Evolutionary conservation across 2,888 invertebrate genomes (phyloP), one percentile per base, ranked within the genome.

Genomic region (Cheiracanthium punctorium): DNA sequence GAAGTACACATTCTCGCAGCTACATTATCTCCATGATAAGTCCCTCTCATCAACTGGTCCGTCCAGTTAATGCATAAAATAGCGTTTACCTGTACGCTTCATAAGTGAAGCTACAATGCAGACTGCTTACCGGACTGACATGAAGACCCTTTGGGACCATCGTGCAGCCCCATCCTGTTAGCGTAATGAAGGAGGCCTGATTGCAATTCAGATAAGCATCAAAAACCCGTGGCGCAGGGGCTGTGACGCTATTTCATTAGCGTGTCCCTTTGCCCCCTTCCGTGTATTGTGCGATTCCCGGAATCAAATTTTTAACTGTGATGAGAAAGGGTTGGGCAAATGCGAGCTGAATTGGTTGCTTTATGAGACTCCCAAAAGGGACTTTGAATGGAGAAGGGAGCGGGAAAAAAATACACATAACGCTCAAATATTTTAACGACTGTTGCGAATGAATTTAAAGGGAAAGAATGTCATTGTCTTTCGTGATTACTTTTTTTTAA

Each of bases 201-300:
- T 82, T 77, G 77, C 77, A 82, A 82, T 82, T 82, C 71, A 73
- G 72, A 82, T 82, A 76, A 76, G 72, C 77, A 82, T 77, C 82
- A 82, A 82, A 82, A 82, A 77, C 10, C 76, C 64, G 64, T 41
- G 43, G 67, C 67, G n/a, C 58, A 28, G n/a, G n/a, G n/a, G n/a
- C 65, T 72, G n/a, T 37, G 29, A 17, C 17, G 70, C 75, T 75
- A 81, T 81, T 82, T 82, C 82, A 82, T 76, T 76, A 76, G 74
- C 29, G 70, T 17, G 48, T 52, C 69, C 70, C 79, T 24, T 24
- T 24, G 65, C 29, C 77, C 79, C 69, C 32, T 73, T 48, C 67
- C 28, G 17, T 71, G 64, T 52, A 30, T n/a, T 20, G 7, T 32
- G n/a, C 48, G 52, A 32, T 28, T 75, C n/a, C 81, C 52, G 37